Evolutionary conservation across 2,888 invertebrate genomes (phyloP).

Genomic region (Drosophila tanythrix): DNA sequence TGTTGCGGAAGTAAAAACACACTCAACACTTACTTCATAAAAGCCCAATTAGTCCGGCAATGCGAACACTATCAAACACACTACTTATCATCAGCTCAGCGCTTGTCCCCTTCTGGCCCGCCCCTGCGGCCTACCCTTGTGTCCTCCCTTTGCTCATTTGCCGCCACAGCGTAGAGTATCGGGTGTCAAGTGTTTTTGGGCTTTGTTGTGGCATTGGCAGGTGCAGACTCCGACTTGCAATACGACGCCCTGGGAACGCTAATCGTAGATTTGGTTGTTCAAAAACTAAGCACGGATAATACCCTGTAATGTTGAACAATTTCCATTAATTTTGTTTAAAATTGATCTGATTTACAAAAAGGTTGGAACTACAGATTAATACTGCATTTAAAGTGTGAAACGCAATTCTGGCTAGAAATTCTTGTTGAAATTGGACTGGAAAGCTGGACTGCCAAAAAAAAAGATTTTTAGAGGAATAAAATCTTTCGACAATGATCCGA

Average conservation of each 20-base stretch:
- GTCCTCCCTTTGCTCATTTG: conserved; percentile 26
- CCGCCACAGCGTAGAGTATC: conserved; percentile 27
- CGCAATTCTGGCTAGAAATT: background rate
- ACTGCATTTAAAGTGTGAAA: no score
- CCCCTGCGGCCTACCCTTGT: conserved; percentile 27
- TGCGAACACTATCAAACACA: conserved; percentile 26
- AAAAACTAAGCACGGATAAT: background rate
- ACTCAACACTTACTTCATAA: conserved; percentile 22
- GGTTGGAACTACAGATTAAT: background rate
- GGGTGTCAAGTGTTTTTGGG: conserved; percentile 60
- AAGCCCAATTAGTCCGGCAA: conserved; percentile 53
- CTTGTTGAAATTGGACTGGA: background rate
- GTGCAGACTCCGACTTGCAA: conserved; percentile 53
- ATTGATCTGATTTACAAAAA: background rate
- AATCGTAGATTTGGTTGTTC: conserved; percentile 15
- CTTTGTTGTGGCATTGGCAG: conserved; percentile 48
- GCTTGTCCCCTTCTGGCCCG: background rate
- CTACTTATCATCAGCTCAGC: conserved; percentile 18
- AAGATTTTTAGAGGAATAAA: accelerated
- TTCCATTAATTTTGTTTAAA: background rate
- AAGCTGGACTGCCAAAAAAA: background rate
- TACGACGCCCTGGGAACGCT: conserved; percentile 70
- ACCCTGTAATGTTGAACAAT: conserved; percentile 10
- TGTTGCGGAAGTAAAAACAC: conserved; percentile 47
- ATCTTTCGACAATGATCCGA: no score